Evolutionary conservation across 1,140 invertebrate genomes (phyloP).

Genomic region (Zaprionus davidi): DNA sequence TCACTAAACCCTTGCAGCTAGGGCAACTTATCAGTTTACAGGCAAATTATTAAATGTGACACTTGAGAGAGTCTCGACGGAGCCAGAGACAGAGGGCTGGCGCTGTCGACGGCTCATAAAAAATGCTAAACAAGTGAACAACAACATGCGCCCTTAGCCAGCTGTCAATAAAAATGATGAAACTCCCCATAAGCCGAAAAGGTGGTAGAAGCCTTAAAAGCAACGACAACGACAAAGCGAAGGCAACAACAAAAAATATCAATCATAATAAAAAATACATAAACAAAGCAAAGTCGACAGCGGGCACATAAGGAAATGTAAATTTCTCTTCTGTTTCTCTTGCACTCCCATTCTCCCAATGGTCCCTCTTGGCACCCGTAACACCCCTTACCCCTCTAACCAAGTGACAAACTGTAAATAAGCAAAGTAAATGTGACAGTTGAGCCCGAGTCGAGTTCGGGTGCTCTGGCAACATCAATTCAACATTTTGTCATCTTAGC

Average conservation of each 20-base stretch:
- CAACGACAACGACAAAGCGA: neutral
- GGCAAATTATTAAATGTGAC: slow-evolving; percentile 55
- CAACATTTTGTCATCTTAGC: slow-evolving; percentile 45
- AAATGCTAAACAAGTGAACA: slow-evolving; percentile 56
- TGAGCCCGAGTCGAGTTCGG: slow-evolving; percentile 9
- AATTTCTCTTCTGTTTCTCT: slow-evolving; percentile 24
- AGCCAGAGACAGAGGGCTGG: slow-evolving; percentile 21
- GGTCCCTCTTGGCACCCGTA: neutral
- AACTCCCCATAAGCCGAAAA: slow-evolving; percentile 41
- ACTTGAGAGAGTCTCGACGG: slow-evolving; percentile 27
- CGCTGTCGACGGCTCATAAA: slow-evolving; percentile 52
- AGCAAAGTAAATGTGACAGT: slow-evolving; percentile 53
- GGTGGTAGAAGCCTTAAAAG: neutral
- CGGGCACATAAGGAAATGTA: slow-evolving; percentile 54
- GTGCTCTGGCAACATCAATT: slow-evolving; percentile 46
- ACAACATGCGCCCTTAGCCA: slow-evolving; percentile 55
- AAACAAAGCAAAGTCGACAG: slow-evolving; percentile 57
- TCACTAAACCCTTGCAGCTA: slow-evolving; percentile 3
- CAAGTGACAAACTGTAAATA: slow-evolving; percentile 34
- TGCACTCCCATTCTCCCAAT: neutral
- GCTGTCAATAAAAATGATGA: slow-evolving; percentile 57
- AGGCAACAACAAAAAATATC: slow-evolving; percentile 48
- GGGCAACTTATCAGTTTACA: slow-evolving; percentile 41
- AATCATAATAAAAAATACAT: slow-evolving; percentile 63
- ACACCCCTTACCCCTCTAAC: neutral